These are phyloP conservation scores for Brachypterus glaber DNA, from an alignment of 2,888 invertebrate genomes.

Conservation along the genomic window DNA sequence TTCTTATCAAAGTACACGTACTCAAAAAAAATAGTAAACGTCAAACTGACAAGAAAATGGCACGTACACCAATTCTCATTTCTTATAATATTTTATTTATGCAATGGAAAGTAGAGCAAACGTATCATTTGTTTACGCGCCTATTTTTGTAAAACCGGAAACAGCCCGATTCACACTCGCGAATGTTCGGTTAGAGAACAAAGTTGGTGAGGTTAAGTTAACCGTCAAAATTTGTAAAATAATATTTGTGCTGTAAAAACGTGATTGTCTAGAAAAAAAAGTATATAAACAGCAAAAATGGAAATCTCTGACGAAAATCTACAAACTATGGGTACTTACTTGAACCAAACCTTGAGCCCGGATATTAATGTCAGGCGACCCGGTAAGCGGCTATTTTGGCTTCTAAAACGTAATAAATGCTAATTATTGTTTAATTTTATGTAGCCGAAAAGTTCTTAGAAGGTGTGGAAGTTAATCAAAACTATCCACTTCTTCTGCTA, in stretches of 20 bases:
- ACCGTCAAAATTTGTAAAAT: neutral
- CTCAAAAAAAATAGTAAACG: neutral
- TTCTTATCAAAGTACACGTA: neutral
- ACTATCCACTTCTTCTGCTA: constrained; percentile 78
- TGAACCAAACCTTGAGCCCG: constrained; percentile 80
- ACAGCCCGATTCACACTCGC: too few species aligned
- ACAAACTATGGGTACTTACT: constrained; percentile 68
- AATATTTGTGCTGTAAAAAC: neutral
- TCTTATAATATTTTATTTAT: too few species aligned
- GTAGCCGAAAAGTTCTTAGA: constrained; percentile 87
- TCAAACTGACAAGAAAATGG: neutral
- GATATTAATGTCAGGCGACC: constrained; percentile 73
- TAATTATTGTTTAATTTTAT: constrained; percentile 30
- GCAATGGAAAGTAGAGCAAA: too few species aligned
- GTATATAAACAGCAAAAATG: constrained; percentile 58
- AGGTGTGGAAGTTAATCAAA: constrained; percentile 81
- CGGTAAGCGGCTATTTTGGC: constrained; percentile 48
- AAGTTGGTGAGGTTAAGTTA: neutral
- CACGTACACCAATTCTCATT: too few species aligned
- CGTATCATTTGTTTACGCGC: too few species aligned
- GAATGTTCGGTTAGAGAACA: too few species aligned
- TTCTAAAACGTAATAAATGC: neutral
- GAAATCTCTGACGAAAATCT: constrained; percentile 83
- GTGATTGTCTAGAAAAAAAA: too few species aligned
- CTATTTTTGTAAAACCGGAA: too few species aligned